phyloP scores from a whole-genome alignment of 1,140 invertebrate species.

The Drosophila tani region DNA sequence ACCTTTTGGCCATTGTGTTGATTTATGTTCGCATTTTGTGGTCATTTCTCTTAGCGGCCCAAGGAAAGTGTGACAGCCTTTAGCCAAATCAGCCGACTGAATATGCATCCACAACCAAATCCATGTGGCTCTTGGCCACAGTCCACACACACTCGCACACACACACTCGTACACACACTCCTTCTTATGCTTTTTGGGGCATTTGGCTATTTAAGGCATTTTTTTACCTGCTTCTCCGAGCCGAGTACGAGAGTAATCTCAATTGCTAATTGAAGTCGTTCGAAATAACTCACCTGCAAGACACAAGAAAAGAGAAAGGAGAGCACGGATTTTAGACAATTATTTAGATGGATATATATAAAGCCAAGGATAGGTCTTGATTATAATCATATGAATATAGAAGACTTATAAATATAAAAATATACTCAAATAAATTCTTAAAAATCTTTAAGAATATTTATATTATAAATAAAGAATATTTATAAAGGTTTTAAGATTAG shows the following conservation, averaged over 20 bases:
- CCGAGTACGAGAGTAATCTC: conserved; percentile 32
- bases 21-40: conserved; percentile 79
- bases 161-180: background rate
- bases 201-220: conserved; percentile 67
- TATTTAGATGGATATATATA: background rate
- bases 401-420: no score
- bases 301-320: conserved; percentile 39
- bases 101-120: conserved; percentile 50
- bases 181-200: conserved; percentile 19
- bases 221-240: conserved; percentile 52
- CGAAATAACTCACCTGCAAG: conserved; percentile 65
- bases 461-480: no score
- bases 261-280: conserved; percentile 55
- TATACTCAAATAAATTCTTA: no score
- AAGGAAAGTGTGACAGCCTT: conserved; percentile 74
- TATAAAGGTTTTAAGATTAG: no score
- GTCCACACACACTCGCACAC: conserved; percentile 4
- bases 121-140: conserved; percentile 3
- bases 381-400: no score
- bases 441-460: no score
- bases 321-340: conserved; percentile 12
- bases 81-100: conserved; percentile 70
- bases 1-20: conserved; percentile 74
- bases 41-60: conserved; percentile 68
- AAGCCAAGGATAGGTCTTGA: no score